Percentiles rank a stretch among this genome's conserved stretches.
Evolutionary conservation across 2,113 vertebrate genomes (phyloP).

Genomic region (Carassius auratus): DNA sequence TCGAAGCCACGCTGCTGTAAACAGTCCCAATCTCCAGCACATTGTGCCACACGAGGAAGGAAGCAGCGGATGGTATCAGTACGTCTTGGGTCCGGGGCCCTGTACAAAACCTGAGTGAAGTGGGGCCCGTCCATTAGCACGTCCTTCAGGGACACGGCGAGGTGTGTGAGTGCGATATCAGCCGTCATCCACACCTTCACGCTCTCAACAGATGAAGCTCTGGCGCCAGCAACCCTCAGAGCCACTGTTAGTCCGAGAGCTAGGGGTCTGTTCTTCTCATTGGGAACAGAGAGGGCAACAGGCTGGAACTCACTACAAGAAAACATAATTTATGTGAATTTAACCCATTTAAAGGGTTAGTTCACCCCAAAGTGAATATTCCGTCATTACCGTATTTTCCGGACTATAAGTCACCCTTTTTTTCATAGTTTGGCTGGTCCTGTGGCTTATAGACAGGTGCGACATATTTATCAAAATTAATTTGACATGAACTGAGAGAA

Average conservation of each 20-base stretch:
- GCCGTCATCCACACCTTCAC: conserved; percentile 61
- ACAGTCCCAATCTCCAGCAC: neutral
- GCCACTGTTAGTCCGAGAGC: conserved; percentile 30
- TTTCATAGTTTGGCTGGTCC: too few relatives aligned
- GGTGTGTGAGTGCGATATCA: conserved; percentile 73
- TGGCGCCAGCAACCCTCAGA: conserved; percentile 54
- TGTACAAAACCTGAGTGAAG: conserved; percentile 60
- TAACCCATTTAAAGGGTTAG: too few relatives aligned
- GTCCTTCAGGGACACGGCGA: conserved; percentile 61
- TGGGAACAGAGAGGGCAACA: too few relatives aligned
- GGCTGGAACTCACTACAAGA: too few relatives aligned
- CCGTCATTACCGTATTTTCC: too few relatives aligned
- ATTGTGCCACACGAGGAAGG: conserved; percentile 23
- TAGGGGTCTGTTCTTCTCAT: too few relatives aligned
- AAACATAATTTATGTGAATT: too few relatives aligned
- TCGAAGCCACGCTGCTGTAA: neutral
- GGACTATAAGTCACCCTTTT: too few relatives aligned
- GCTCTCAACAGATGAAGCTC: conserved; percentile 43
- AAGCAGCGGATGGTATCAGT: conserved; percentile 36
- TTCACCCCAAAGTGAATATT: too few relatives aligned
- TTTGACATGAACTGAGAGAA: too few relatives aligned
- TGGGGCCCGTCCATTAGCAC: conserved; percentile 73
- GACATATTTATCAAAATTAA: too few relatives aligned
- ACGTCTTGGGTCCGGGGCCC: conserved; percentile 44
- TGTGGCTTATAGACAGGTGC: too few relatives aligned